A percentile compares a stretch with the other conserved stretches of the same genome.
These are phyloP conservation scores for Iselma pallidipennis DNA, from an alignment of 2,888 invertebrate genomes.

Conservation along the genomic window DNA sequence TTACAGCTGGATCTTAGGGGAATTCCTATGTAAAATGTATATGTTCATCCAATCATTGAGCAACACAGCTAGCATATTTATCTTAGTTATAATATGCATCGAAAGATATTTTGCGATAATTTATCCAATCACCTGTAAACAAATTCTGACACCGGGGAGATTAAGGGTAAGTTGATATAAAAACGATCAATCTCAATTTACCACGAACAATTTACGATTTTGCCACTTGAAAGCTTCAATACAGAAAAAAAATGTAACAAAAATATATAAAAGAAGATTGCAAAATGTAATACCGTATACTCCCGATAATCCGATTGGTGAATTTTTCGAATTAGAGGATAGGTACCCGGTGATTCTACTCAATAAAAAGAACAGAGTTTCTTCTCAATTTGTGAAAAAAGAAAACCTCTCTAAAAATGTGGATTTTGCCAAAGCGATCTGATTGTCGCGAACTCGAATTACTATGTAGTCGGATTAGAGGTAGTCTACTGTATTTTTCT, in stretches of 20 bases:
- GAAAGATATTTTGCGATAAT: conserved; percentile 87
- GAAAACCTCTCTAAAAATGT: too few species aligned
- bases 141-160: conserved; percentile 76
- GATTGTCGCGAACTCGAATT: too few species aligned
- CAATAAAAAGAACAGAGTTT: too few species aligned
- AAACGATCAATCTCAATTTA: background rate
- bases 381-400: too few species aligned
- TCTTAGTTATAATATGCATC: conserved; percentile 84
- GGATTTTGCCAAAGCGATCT: too few species aligned
- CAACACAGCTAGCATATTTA: conserved; percentile 88
- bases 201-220: background rate
- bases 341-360: too few species aligned
- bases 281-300: background rate
- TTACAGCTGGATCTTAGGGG: conserved; percentile 80
- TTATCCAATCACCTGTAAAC: conserved; percentile 82
- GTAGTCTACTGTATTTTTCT: too few species aligned
- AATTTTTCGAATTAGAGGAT: too few species aligned
- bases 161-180: conserved; percentile 76
- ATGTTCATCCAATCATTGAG: conserved; percentile 87
- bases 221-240: background rate
- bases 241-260: background rate
- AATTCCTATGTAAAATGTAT: conserved; percentile 88
- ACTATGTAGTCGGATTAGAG: too few species aligned
- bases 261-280: background rate
- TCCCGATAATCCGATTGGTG: too few species aligned